Base-by-base conservation (phyloP, 2,888 invertebrate species). In the Epinotia bilunana region DNA sequence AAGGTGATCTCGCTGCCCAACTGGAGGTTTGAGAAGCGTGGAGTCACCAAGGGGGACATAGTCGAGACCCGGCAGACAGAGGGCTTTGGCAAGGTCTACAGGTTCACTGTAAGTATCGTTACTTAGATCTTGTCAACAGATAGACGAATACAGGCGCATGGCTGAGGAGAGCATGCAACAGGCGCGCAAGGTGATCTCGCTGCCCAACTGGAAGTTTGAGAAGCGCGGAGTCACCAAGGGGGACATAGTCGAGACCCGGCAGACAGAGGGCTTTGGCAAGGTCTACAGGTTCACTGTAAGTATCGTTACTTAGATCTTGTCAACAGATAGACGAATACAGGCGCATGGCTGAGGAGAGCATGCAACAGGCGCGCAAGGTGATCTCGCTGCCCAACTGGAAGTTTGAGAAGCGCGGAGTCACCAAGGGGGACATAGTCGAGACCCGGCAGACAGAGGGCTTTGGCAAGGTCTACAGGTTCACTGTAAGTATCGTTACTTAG, bases 391-490 rank as follows among this genome's bases (percentile, higher is more conserved):
- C 95, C 0, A 95, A 96, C 78, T 98, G 98, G 98, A 95, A 84
- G 83, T 95, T 81, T 94, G 97, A 90, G 97, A 97, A 96, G 86
- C 87, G 95, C 11, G 96, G 97, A 74, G 95, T 95, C 79, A 91
- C 95, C 9, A 95, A 95, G 49, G 89, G 96, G 0, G 98, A 97
- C 85, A 88, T 95, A 7, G 93, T 94, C 0, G 93, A 94, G 83
- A 91, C 92, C 2, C 83, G 78, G 11, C 83, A 84, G 61, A 89
- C 89, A 0, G 91, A 92, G 0, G 95, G 94, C 79, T 95, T 95
- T 78, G 96, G 96, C n/a, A 98, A 97, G 89, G 95, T 97, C 70
- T 97, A 96, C 83, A 95, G 96, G 88, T 94, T 98, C 78, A 96
- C 96, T 80, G 98, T 98, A 85, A n/a, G n/a, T n/a, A n/a, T n/a